Base-by-base conservation (phyloP, 2,797 vertebrate species). In the Protonibea diacanthus region DNA sequence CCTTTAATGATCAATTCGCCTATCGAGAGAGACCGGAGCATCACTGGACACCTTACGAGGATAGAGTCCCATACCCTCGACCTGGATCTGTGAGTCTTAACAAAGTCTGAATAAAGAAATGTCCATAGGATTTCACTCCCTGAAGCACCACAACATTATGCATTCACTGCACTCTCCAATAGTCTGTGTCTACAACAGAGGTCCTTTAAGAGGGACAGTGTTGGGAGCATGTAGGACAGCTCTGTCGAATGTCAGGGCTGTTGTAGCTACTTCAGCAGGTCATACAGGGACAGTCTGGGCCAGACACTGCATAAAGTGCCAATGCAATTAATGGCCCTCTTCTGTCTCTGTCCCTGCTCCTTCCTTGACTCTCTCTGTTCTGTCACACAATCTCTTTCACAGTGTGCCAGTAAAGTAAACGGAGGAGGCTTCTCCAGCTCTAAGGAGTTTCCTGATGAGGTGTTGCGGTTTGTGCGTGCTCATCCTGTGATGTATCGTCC, bases 351-450 rank as follows among this genome's bases (percentile, higher is more conserved):
- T 20, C 53, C 21, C 25, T n/a, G 23, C 18, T 51, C 7, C 42
- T 55, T 48, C 27, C 29, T 59, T 6, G 10, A 38, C 13, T 53
- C 59, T 71, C 63, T 60, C 52, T 70, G 1, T 44, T 68, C 18
- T 51, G 17, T 66, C 40, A 25, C 68, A 12, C 44, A 45, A 3
- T 71, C 49, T 81, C 33, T 25, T 56, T 38, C 71, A 80, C 91
- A 99, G 98, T 99, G 98, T 92, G 97, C 98, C 88, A 99, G 98
- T 87, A 97, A 97, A 89, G 95, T 99, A 74, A 99, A 97, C 0
- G 97, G 97, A 0, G 97, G 97, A 5, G 94, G 96, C 64, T 98
- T 97, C 48, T 94, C 95, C 38, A 97, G 95, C 73, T 99, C 98
- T 0, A 99, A 97, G 85, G 97, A 97, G 76, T 99, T 98, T 15